Percentiles rank a stretch among this genome's conserved stretches.
Evolutionary conservation across 2,888 invertebrate species (phyloP).

Genomic region (Tethea ocularis): DNA sequence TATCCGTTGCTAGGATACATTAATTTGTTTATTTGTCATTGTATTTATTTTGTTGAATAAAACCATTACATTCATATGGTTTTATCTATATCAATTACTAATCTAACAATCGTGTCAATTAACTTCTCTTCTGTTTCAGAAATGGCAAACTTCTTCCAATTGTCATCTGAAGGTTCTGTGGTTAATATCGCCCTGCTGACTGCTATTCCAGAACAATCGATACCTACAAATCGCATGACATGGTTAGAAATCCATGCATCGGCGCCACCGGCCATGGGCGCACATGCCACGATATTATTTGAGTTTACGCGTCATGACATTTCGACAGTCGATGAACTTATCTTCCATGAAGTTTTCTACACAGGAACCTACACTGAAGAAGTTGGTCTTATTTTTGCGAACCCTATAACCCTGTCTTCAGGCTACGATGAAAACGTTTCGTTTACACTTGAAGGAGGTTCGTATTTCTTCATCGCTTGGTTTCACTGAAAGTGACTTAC

Average conservation of each 20-base stretch:
- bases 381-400: slow-evolving; percentile 24
- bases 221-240: slow-evolving; percentile 37
- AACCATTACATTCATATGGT: too few relatives aligned
- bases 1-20: too few relatives aligned
- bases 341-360: slow-evolving; percentile 34
- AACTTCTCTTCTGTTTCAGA: slow-evolving; percentile 18
- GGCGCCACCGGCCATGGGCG: slow-evolving; percentile 28
- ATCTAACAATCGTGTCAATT: not conserved
- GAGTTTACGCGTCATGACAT: slow-evolving; percentile 21
- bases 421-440: slow-evolving; percentile 33
- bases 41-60: too few relatives aligned
- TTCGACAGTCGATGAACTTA: slow-evolving; percentile 24
- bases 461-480: not conserved
- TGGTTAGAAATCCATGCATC: slow-evolving; percentile 39
- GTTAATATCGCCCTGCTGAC: slow-evolving; percentile 20
- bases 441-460: slow-evolving; percentile 40
- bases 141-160: slow-evolving; percentile 20
- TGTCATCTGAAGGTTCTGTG: slow-evolving; percentile 11
- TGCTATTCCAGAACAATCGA: slow-evolving; percentile 34
- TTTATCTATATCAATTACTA: too few relatives aligned
- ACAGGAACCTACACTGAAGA: slow-evolving; percentile 31
- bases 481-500: too few relatives aligned
- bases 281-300: slow-evolving; percentile 40
- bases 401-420: slow-evolving; percentile 24
- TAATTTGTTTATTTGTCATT: too few relatives aligned